Evolutionary conservation across 1,140 invertebrate species (phyloP).

Genomic region (Argopecten irradians): DNA sequence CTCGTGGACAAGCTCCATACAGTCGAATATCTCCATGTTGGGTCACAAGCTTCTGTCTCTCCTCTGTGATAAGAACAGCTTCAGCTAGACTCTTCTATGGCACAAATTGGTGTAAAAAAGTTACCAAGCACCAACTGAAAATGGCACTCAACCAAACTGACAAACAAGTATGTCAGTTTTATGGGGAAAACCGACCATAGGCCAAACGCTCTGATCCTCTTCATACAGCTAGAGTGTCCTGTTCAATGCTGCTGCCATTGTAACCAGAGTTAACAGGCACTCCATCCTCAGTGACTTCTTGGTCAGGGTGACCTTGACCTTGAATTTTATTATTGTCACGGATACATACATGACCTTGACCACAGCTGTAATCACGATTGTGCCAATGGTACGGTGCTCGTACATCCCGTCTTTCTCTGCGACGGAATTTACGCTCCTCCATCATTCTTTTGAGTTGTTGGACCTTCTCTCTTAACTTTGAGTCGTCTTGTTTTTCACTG

Average conservation of each 20-base stretch:
- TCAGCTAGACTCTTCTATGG: conserved; percentile 21
- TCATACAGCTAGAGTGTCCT: conserved; percentile 62
- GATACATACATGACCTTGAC: background rate
- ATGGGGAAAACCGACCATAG: conserved; percentile 54
- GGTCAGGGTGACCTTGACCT: background rate
- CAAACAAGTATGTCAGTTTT: conserved; percentile 52
- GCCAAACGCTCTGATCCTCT: background rate
- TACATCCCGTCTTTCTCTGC: conserved; percentile 85
- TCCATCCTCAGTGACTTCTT: conserved; percentile 38
- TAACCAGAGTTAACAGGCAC: conserved; percentile 39
- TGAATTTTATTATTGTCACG: background rate
- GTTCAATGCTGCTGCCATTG: conserved; percentile 49
- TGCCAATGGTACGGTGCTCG: conserved; percentile 56
- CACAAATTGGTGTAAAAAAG: conserved; percentile 22
- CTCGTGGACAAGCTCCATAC: background rate
- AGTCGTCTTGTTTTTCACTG: conserved; percentile 80
- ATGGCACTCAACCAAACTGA: conserved; percentile 28
- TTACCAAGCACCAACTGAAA: conserved; percentile 6
- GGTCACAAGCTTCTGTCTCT: background rate
- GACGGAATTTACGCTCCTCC: conserved; percentile 89
- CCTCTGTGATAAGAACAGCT: background rate
- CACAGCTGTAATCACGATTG: background rate
- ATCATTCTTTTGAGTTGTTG: conserved; percentile 90
- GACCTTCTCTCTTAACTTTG: conserved; percentile 89
- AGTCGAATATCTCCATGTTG: background rate